These are phyloP conservation scores for Centropus bengalensis DNA, from an alignment of 2,113 vertebrate species.

Conservation along the genomic window DNA sequence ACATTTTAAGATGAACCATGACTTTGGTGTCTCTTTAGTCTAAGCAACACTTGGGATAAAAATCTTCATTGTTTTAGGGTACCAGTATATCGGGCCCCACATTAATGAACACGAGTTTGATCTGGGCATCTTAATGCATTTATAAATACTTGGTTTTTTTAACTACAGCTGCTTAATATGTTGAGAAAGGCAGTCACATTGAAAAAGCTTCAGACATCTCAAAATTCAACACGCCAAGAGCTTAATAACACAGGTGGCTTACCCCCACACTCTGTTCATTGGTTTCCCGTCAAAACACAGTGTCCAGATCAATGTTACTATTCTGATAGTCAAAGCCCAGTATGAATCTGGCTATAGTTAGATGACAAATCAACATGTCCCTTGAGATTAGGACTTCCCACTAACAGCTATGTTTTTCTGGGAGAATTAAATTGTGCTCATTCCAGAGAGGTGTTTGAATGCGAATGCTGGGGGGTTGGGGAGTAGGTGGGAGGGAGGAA, in stretches of 20 bases:
- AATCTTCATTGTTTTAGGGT: neutral
- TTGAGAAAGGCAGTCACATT: neutral
- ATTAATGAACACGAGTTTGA: neutral
- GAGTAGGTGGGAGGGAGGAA: neutral
- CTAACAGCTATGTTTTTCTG: neutral
- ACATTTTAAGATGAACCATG: neutral
- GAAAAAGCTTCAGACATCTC: neutral
- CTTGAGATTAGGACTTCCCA: neutral
- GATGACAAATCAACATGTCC: neutral
- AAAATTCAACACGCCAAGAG: neutral
- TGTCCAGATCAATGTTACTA: neutral
- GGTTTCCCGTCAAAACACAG: neutral
- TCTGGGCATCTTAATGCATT: neutral
- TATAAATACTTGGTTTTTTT: neutral
- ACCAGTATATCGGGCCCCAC: neutral
- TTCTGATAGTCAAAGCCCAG: neutral
- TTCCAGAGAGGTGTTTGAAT: conserved; percentile 42
- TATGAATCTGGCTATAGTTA: neutral
- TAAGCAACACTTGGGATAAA: neutral
- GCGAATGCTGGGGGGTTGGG: neutral
- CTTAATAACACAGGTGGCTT: neutral
- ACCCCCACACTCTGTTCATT: neutral
- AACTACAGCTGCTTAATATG: neutral
- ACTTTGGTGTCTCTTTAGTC: neutral
- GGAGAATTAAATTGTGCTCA: neutral